These are phyloP conservation scores for Megalonaias nervosa DNA, from an alignment of 1,140 invertebrate genomes.

Conservation along the genomic window DNA sequence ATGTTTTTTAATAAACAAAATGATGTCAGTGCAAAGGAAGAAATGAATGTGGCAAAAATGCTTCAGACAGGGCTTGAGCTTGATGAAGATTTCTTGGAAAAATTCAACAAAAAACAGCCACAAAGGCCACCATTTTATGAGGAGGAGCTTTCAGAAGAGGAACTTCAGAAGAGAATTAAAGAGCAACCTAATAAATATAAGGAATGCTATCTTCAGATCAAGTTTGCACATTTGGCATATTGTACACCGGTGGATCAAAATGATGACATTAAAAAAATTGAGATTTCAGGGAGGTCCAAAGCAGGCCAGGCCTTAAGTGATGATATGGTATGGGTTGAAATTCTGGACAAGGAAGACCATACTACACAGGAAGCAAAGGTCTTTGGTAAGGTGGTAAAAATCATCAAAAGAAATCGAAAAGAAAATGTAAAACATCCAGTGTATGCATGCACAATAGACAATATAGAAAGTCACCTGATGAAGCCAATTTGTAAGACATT, in stretches of 20 bases:
- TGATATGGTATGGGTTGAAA: conserved; percentile 63
- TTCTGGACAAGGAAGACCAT: conserved; percentile 35
- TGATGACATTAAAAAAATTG: conserved; percentile 39
- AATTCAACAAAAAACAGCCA: conserved; percentile 6
- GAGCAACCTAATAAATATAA: conserved; percentile 41
- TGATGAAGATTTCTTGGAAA: conserved; percentile 10
- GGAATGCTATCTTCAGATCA: conserved; percentile 44
- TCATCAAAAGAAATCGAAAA: conserved; percentile 37
- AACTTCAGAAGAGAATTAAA: conserved; percentile 7
- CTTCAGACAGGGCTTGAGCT: conserved; percentile 13
- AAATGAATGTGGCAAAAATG: conserved; percentile 2
- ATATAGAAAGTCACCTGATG: conserved; percentile 51
- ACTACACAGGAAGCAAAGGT: conserved; percentile 1
- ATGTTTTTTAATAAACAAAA: conserved; percentile 11
- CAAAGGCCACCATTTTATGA: conserved; percentile 10
- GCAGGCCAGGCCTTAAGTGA: conserved; percentile 56
- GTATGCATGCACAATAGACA: conserved; percentile 57
- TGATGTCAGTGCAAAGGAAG: conserved; percentile 1
- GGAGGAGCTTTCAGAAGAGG: conserved; percentile 7
- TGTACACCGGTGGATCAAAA: conserved; percentile 37
- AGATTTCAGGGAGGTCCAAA: conserved; percentile 56
- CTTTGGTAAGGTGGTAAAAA: conserved; percentile 54
- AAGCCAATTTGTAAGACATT: conserved; percentile 58
- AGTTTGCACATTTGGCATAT: conserved; percentile 41
- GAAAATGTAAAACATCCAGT: conserved; percentile 44